These are phyloP conservation scores for Morone chrysops DNA, from an alignment of 2,113 vertebrate species.

Conservation along the genomic window DNA sequence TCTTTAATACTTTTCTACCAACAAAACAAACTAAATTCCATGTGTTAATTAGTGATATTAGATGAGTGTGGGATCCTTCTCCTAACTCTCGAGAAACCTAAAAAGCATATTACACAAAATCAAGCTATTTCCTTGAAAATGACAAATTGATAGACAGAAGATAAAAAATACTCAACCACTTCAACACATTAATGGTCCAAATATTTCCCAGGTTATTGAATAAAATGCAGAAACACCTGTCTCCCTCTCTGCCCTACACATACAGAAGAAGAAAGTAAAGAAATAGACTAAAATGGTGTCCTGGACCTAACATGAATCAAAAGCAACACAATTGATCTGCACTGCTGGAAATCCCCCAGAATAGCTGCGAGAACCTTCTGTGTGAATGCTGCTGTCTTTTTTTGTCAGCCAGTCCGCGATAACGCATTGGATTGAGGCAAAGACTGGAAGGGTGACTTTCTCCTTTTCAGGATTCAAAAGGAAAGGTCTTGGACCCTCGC, in stretches of 20 bases:
- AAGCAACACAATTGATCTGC: conserved; percentile 21
- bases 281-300: not conserved
- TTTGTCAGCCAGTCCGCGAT: conserved; percentile 32
- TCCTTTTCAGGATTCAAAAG: conserved; percentile 51
- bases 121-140: too few species aligned
- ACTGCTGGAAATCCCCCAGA: conserved; percentile 3
- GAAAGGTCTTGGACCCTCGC: conserved; percentile 55
- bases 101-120: too few species aligned
- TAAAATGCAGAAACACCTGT: too few species aligned
- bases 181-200: too few species aligned
- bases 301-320: not conserved
- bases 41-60: too few species aligned
- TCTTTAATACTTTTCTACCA: too few species aligned
- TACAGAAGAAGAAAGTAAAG: not conserved
- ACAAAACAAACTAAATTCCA: too few species aligned
- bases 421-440: conserved; percentile 28
- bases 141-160: too few species aligned
- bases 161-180: too few species aligned
- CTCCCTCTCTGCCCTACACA: not conserved
- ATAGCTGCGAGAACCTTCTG: conserved; percentile 6
- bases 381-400: conserved; percentile 18
- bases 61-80: too few species aligned
- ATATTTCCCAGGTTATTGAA: too few species aligned
- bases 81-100: too few species aligned
- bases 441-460: conserved; percentile 45